Percentiles rank a stretch among this genome's conserved stretches.
Evolutionary conservation across 1,140 invertebrate genomes (phyloP).

Genomic region (Episyrphus balteatus): DNA sequence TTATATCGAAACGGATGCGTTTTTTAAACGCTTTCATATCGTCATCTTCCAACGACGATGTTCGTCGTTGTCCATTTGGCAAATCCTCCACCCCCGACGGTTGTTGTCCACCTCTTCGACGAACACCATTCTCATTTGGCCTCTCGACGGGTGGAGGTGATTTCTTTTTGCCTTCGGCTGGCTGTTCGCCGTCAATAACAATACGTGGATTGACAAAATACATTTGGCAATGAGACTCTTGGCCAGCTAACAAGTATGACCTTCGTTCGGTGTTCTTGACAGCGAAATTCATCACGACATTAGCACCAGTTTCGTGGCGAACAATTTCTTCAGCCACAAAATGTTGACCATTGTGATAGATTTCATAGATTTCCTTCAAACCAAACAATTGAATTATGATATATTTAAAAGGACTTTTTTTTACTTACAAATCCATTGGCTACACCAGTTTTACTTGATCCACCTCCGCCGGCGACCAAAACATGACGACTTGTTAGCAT

Average conservation of each 20-base stretch:
- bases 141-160: slow-evolving; percentile 7
- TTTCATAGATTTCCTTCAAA: slow-evolving; percentile 78
- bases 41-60: slow-evolving; percentile 17
- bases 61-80: slow-evolving; percentile 10
- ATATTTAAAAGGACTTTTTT: too few species aligned
- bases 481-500: slow-evolving; percentile 86
- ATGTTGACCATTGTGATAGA: slow-evolving; percentile 67
- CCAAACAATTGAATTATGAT: too few species aligned
- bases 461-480: slow-evolving; percentile 89
- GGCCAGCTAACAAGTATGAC: slow-evolving; percentile 74
- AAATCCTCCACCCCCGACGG: slow-evolving; percentile 24
- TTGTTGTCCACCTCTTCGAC: slow-evolving; percentile 14
- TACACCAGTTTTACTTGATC: slow-evolving; percentile 88
- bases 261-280: slow-evolving; percentile 54
- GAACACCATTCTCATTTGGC: slow-evolving; percentile 26
- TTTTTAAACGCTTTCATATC: slow-evolving; percentile 43
- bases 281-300: slow-evolving; percentile 85
- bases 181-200: slow-evolving; percentile 32
- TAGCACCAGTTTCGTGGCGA: slow-evolving; percentile 75
- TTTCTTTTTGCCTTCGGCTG: slow-evolving; percentile 3
- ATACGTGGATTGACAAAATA: slow-evolving; percentile 70
- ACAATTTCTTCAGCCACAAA: slow-evolving; percentile 77
- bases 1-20: slow-evolving; percentile 58
- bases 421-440: slow-evolving; percentile 84
- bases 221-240: slow-evolving; percentile 83